phyloP scores from a whole-genome alignment of 2,888 invertebrate species.

The Galeopsomyia nigrocyanea region DNA sequence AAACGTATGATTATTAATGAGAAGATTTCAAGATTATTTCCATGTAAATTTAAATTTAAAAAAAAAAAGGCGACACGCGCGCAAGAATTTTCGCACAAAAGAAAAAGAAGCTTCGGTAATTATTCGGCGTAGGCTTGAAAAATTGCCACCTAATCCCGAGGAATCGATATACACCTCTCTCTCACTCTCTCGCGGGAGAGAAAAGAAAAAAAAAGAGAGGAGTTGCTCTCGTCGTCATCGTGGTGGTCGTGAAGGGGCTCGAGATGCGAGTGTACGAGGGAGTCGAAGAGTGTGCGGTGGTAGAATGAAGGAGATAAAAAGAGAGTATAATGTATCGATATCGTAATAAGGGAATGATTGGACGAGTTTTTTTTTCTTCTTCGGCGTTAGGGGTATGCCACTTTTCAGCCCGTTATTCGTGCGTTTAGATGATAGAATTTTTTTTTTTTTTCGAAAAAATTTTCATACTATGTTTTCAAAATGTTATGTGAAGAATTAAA shows the following conservation, averaged over 20 bases:
- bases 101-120: slow-evolving; percentile 55
- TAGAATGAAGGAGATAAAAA: slow-evolving; percentile 33
- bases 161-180: slow-evolving; percentile 61
- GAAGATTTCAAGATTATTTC: background rate
- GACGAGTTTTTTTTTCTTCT: too few relatives aligned
- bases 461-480: background rate
- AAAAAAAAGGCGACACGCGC: background rate
- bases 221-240: slow-evolving; percentile 51
- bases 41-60: background rate
- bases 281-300: too few relatives aligned
- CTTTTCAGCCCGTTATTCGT: slow-evolving; percentile 60
- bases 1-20: slow-evolving; percentile 17
- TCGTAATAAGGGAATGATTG: slow-evolving; percentile 68
- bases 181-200: slow-evolving; percentile 48
- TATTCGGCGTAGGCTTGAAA: slow-evolving; percentile 67
- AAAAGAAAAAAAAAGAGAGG: slow-evolving; percentile 29
- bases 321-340: slow-evolving; percentile 65
- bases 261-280: too few relatives aligned
- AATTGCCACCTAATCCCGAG: slow-evolving; percentile 66
- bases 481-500: background rate
- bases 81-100: background rate
- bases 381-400: slow-evolving; percentile 25
- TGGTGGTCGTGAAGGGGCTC: too few relatives aligned
- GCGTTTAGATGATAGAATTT: slow-evolving; percentile 16
- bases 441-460: background rate